Base-by-base conservation (phyloP, 2,888 invertebrate genomes). In the Cerastis rubricosa region DNA sequence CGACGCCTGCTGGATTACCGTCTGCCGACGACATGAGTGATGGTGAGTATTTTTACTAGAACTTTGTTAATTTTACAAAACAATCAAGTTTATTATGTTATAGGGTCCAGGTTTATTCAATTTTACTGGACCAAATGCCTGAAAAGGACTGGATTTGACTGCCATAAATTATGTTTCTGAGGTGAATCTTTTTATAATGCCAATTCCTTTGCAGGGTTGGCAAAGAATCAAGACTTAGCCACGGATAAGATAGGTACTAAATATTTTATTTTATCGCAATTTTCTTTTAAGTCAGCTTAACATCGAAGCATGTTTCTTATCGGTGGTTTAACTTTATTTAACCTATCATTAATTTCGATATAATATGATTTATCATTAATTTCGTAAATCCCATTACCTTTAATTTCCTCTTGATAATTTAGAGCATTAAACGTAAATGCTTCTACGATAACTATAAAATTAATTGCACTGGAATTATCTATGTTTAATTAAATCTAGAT, bases 11-110 rank as follows among this genome's bases (percentile, higher is more conserved):
- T 78, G 93, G 91, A 73, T 93, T 97, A 66, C 97, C 97, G 4
- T 97, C 97, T 40, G 93, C 96, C 87, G 97, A 97, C 78, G 98
- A 98, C 89, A 97, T 97, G 93, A 98, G 98, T 85, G 98, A 98
- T 91, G 98, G 98, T 98, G 92, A 95, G 97, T 94, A 71, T 75
- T 43, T 67, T 61, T 51, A 40, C 17, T 51, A 63, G 3, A 7
- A 3, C 40, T 12, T 6, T 40, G 6, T n/a, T 22, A 17, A 35
- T 19, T 43, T 7, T 35, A 17, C n/a, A 17, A 45, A 57, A 35
- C 12, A 59, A 12, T 6, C 19, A 12, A 4, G 14, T 49, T 70
- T 9, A 7, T 1, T 19, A 47, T 29, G 47, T 22, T 47, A 22
- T 40, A 75, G 45, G 22, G 22, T 35, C 12, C 7, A 43, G 29